phyloP scores from a whole-genome alignment of 2,797 vertebrate genomes.

The Enteromius viviparus region DNA sequence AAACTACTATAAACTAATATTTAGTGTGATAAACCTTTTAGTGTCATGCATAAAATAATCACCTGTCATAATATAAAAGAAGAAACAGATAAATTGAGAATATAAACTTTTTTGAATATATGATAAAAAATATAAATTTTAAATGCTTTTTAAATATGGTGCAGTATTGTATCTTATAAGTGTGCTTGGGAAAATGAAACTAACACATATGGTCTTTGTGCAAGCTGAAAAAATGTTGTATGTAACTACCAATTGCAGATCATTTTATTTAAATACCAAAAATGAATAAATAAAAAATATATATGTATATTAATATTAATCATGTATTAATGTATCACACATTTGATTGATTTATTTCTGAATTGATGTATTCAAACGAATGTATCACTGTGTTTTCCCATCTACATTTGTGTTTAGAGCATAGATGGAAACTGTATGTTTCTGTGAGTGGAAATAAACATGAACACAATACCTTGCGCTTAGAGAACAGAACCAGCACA shows the following conservation, averaged over 20 bases:
- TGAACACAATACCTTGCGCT: slow-evolving; percentile 71
- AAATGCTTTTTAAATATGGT: not conserved
- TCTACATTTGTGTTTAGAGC: not conserved
- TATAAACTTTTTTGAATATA: not conserved
- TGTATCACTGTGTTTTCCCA: not conserved
- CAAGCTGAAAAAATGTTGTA: no score
- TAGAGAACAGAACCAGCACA: slow-evolving; percentile 72
- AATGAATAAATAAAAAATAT: no score
- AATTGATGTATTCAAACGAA: not conserved
- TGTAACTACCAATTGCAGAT: no score
- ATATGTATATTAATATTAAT: not conserved
- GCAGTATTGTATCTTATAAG: not conserved
- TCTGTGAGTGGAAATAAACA: not conserved
- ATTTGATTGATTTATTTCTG: not conserved
- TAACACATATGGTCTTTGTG: not conserved
- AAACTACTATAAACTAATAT: not conserved
- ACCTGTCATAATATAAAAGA: not conserved
- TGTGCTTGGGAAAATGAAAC: not conserved
- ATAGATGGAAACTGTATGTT: not conserved
- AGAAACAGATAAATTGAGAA: not conserved
- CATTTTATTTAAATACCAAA: no score
- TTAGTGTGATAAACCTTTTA: not conserved
- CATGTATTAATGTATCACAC: not conserved
- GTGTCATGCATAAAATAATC: not conserved
- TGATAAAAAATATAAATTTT: no score